Evolutionary conservation across 1,140 invertebrate species (phyloP).

Genomic region (Carposina sasakii): DNA sequence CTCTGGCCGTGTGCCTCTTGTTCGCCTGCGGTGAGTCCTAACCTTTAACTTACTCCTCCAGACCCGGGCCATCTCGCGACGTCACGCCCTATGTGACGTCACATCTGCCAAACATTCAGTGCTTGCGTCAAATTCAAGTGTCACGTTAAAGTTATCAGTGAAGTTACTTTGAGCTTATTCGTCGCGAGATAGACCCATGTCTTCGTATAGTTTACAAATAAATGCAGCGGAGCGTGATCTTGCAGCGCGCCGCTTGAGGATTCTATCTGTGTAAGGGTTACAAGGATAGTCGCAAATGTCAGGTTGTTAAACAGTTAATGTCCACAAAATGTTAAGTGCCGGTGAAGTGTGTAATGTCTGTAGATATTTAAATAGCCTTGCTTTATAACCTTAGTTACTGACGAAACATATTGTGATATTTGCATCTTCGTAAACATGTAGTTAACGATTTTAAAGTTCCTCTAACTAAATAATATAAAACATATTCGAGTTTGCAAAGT

Average conservation of each 20-base stretch:
- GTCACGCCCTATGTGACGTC: constrained; percentile 47
- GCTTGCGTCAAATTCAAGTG: constrained; percentile 49
- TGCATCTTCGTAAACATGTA: too few species aligned
- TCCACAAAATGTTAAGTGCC: too few species aligned
- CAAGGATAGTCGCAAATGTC: constrained; percentile 54
- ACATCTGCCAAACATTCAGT: constrained; percentile 42
- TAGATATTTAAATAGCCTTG: constrained; percentile 5
- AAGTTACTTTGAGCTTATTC: constrained; percentile 42
- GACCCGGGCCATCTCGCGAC: constrained; percentile 57
- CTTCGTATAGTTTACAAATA: constrained; percentile 41
- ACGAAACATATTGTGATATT: too few species aligned
- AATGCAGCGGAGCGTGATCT: constrained; percentile 48
- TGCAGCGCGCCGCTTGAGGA: constrained; percentile 57
- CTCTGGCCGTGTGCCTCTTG: constrained; percentile 70
- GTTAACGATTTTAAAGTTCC: too few species aligned
- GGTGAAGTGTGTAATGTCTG: constrained; percentile 35
- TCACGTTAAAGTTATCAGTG: constrained; percentile 61
- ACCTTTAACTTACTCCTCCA: constrained; percentile 65
- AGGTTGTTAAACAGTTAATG: too few species aligned
- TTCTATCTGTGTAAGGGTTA: constrained; percentile 43
- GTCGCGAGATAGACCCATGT: constrained; percentile 56
- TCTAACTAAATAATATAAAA: too few species aligned
- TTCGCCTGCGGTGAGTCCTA: constrained; percentile 72
- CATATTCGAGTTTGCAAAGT: too few species aligned
- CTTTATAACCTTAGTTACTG: constrained; percentile 13